These are phyloP conservation scores for Rhynchopsitta pachyrhyncha DNA, from an alignment of 2,113 vertebrate species.

Conservation along the genomic window DNA sequence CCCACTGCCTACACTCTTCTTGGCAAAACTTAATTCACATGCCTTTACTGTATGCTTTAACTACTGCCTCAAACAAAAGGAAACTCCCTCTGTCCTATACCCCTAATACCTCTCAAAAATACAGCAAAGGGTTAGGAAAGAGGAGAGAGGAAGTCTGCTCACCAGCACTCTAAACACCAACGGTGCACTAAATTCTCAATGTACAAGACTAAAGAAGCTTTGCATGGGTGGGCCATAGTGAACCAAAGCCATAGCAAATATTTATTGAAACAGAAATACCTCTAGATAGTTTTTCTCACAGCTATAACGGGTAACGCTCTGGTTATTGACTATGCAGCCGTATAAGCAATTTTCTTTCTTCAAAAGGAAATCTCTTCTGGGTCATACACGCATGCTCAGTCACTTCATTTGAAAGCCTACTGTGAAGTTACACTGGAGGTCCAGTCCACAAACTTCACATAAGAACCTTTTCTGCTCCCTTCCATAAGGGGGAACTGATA, in stretches of 20 bases:
- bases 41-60: not conserved
- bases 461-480: not conserved
- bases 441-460: not conserved
- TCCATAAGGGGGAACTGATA: not conserved
- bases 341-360: not conserved
- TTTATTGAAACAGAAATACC: not conserved
- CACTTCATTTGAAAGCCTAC: not conserved
- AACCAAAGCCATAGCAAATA: not conserved
- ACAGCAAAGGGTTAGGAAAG: not conserved
- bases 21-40: not conserved
- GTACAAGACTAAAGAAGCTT: not conserved
- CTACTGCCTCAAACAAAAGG: not conserved
- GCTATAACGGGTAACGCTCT: not conserved
- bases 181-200: not conserved
- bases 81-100: too few relatives aligned
- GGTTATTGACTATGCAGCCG: not conserved
- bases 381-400: not conserved
- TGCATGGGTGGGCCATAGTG: not conserved
- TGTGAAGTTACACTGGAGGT: not conserved
- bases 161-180: not conserved
- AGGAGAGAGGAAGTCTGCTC: not conserved
- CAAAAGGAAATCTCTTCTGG: not conserved
- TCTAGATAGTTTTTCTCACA: not conserved
- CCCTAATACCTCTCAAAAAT: not conserved
- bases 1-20: not conserved